A percentile compares a stretch with the other conserved stretches of the same genome.
Conservation (phyloP, 2,888 invertebrate species). For the Temnothorax unifasciatus region DNA sequence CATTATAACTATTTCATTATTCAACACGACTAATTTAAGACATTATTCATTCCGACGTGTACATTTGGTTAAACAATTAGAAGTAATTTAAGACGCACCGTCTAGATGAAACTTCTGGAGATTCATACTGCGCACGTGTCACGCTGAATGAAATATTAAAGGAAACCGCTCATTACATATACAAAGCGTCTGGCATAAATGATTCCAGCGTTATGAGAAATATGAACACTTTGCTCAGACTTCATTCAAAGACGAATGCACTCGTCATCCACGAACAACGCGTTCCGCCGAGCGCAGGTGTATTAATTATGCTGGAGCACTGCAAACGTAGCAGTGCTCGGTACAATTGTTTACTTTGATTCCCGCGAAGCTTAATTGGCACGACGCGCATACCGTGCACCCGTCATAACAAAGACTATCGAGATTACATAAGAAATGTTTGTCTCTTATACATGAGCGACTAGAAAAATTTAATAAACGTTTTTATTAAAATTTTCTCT, state of each 20-base stretch:
- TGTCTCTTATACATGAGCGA: background rate
- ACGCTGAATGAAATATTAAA: conserved; percentile 36
- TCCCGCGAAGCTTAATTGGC: conserved; percentile 48
- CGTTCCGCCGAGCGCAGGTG: conserved; percentile 46
- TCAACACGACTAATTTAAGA: conserved; percentile 21
- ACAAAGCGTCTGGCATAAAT: conserved; percentile 39
- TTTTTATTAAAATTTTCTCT: background rate
- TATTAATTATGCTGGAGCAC: conserved; percentile 45
- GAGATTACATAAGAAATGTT: conserved; percentile 39
- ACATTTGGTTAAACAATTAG: background rate
- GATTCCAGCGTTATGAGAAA: conserved; percentile 43
- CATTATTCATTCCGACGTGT: conserved; percentile 19
- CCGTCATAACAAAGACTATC: conserved; percentile 23
- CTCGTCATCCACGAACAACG: conserved; percentile 41
- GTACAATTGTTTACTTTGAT: conserved; percentile 54
- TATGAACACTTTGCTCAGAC: conserved; percentile 28
- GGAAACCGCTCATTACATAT: conserved; percentile 47
- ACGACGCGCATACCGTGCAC: conserved; percentile 33
- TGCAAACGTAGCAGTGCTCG: conserved; percentile 26
- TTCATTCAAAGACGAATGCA: conserved; percentile 46
- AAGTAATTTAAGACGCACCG: conserved; percentile 25
- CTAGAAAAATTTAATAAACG: conserved; percentile 22
- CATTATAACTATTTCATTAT: conserved; percentile 24
- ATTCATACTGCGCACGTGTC: conserved; percentile 29
- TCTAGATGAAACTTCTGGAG: conserved; percentile 24